Base-by-base conservation (phyloP, 1,140 invertebrate species). In the Drosophila arawakana region DNA sequence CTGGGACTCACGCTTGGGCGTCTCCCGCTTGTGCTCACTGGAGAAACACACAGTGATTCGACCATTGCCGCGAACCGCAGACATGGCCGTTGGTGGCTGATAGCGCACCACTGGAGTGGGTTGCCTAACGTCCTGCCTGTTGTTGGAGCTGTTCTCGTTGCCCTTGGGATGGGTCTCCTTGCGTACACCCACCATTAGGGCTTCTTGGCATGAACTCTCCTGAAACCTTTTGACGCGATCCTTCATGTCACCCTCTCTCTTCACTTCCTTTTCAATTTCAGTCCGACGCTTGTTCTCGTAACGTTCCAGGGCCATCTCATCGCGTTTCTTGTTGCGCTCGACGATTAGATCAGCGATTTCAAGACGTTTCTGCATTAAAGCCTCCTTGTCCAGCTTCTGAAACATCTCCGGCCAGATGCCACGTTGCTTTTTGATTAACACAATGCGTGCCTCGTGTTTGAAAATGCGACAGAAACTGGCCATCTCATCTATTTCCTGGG, bases 381-480 rank as follows among this genome's bases (percentile, higher is more conserved):
- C 80, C 47, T 92, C 91, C 30, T 82, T 92, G 54, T 71, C 68
- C 7, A 92, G 61, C 49, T 91, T 92, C 50, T 85, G 80, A 30
- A 92, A 92, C 50, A 92, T 55, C 50, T 92, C 91, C 0, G 91
- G 91, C 91, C 91, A 92, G 10, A 92, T 73, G n/a, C 85, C 91
- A 11, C 79, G 83, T 13, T 83, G 66, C 18, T 92, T 92, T 39
- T 92, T 92, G 4, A 92, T 73, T 0, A 92, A 67, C 7, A 92
- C 79, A 21, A 92, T 91, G n/a, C 91, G 88, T n/a, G 91, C 91
- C 43, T 92, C 91, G 46, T 84, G 91, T 52, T 92, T 92, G 7
- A 90, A 92, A 52, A 92, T 91, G 57, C 91, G 91, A 65, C 91
- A 92, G 50, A 92, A 92, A 13, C 91, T 92, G 43, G 91, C 76